A percentile compares a stretch with the other conserved stretches of the same genome.
Evolutionary conservation across 1,140 invertebrate genomes (phyloP).

Genomic region (Zaprionus ghesquierei): DNA sequence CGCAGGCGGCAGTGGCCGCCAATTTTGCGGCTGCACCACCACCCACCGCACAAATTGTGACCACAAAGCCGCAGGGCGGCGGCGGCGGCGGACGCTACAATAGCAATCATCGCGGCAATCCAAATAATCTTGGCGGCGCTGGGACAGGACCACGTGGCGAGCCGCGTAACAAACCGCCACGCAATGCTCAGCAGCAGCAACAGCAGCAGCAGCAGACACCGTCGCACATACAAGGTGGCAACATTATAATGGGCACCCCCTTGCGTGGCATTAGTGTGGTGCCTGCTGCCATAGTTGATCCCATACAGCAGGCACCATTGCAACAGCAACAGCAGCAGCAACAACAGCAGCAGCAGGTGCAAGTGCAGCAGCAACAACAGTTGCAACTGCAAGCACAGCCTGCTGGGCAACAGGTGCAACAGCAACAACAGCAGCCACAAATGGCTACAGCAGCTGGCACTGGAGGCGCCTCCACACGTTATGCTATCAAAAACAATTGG

Average conservation of each 20-base stretch:
- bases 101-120: conserved; percentile 69
- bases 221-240: conserved; percentile 66
- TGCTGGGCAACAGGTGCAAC: conserved; percentile 34
- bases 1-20: conserved; percentile 85
- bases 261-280: conserved; percentile 70
- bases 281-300: conserved; percentile 61
- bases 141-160: conserved; percentile 60
- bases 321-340: conserved; percentile 46
- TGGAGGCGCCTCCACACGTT: conserved; percentile 52
- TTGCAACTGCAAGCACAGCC: conserved; percentile 35
- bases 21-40: conserved; percentile 81
- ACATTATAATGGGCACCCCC: conserved; percentile 60
- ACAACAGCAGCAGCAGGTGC: conserved; percentile 47
- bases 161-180: conserved; percentile 61
- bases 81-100: conserved; percentile 61
- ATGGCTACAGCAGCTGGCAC: conserved; percentile 27
- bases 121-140: conserved; percentile 56
- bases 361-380: conserved; percentile 29
- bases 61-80: conserved; percentile 70
- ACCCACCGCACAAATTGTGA: conserved; percentile 68
- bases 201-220: conserved; percentile 43
- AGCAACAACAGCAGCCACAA: conserved; percentile 47
- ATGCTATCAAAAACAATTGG: conserved; percentile 67
- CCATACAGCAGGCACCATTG: conserved; percentile 34
- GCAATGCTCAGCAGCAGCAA: conserved; percentile 47